Percentiles rank a stretch among this genome's conserved stretches.
Evolutionary conservation across 2,888 invertebrate species (phyloP).

Genomic region (Sylvicola fuscatus): DNA sequence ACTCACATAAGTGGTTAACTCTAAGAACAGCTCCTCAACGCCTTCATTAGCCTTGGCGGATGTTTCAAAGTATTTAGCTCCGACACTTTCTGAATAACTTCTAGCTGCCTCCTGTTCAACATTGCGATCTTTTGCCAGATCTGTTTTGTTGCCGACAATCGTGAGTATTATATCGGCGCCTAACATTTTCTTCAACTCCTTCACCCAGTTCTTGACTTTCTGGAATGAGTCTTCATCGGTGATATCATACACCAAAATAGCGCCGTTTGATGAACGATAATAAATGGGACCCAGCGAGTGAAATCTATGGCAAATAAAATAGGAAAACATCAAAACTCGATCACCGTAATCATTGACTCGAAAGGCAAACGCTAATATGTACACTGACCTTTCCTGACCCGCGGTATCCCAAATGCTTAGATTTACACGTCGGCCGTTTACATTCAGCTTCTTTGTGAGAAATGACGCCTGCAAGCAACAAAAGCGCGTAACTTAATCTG

Average conservation of each 20-base stretch:
- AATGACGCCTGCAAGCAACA: constrained; percentile 98
- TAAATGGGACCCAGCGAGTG: constrained; percentile 97
- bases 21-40: constrained; percentile 76
- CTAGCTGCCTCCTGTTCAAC: constrained; percentile 72
- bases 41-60: constrained; percentile 86
- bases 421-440: constrained; percentile 74
- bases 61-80: constrained; percentile 79
- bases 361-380: too few relatives aligned
- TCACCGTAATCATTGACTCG: too few relatives aligned
- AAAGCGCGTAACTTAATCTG: too few relatives aligned
- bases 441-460: constrained; percentile 78
- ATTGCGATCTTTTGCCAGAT: constrained; percentile 77
- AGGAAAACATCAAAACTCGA: too few relatives aligned
- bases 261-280: constrained; percentile 93
- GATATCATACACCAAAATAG: constrained; percentile 92
- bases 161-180: constrained; percentile 79
- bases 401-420: constrained; percentile 98
- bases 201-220: constrained; percentile 96
- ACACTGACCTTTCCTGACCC: constrained; percentile 90
- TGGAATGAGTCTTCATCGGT: constrained; percentile 92
- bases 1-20: constrained; percentile 58
- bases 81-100: constrained; percentile 78
- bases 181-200: constrained; percentile 87
- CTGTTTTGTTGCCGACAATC: constrained; percentile 95
- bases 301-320: constrained; percentile 27